phyloP scores from a whole-genome alignment of 2,797 vertebrate species.

The Pelobates cultripes region DNA sequence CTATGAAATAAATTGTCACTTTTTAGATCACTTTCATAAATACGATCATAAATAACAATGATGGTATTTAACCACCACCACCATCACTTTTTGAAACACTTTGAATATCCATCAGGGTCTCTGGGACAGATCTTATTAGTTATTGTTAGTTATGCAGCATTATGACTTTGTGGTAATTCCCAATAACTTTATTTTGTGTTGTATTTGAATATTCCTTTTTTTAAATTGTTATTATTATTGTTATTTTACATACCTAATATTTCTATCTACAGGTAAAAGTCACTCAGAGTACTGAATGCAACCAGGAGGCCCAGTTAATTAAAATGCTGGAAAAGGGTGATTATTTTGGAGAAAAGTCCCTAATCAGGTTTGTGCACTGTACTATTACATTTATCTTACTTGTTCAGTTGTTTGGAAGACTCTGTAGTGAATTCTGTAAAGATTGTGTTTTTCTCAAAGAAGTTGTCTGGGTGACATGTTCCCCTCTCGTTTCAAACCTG shows the following conservation, averaged over 20 bases:
- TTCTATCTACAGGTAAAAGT: slow-evolving; percentile 81
- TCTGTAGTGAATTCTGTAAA: background rate
- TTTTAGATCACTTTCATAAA: no score
- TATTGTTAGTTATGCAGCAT: no score
- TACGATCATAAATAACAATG: no score
- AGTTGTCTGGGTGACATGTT: no score
- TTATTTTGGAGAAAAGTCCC: slow-evolving; percentile 94
- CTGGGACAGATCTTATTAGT: no score
- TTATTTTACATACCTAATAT: background rate
- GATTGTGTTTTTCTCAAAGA: background rate
- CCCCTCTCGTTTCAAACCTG: no score
- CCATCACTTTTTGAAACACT: no score
- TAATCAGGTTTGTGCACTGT: slow-evolving; percentile 80
- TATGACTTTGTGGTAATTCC: no score
- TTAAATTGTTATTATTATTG: background rate
- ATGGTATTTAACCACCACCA: no score
- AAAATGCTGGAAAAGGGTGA: slow-evolving; percentile 89
- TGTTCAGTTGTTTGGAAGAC: background rate
- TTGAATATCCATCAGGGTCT: no score
- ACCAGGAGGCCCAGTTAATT: slow-evolving; percentile 82
- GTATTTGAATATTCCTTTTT: background rate
- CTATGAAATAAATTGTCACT: no score
- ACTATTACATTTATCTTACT: background rate
- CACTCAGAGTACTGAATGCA: slow-evolving; percentile 83
- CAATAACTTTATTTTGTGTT: background rate